These are phyloP conservation scores for Datnioides undecimradiatus DNA, from an alignment of 2,113 vertebrate species.

Conservation along the genomic window DNA sequence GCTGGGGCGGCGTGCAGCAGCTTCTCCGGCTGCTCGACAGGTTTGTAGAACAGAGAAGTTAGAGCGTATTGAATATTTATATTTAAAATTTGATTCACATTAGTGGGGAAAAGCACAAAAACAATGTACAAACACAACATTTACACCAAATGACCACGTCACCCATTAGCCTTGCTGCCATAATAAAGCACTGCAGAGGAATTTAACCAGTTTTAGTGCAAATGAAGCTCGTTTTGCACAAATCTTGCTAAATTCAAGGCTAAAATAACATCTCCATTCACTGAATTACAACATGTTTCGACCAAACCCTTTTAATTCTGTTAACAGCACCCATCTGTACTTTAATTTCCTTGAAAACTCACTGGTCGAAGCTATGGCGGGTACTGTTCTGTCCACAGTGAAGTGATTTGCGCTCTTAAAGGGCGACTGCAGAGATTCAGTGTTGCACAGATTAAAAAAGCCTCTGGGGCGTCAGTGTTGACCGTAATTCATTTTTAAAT, in stretches of 20 bases:
- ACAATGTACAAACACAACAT: too few species aligned
- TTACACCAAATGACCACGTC: too few species aligned
- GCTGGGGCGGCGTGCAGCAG: slow-evolving; percentile 93
- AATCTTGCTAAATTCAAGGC: not conserved
- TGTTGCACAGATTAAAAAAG: not conserved
- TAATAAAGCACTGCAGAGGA: too few species aligned
- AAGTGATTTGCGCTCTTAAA: not conserved
- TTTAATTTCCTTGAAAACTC: not conserved
- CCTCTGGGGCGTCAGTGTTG: not conserved
- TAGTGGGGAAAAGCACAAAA: too few species aligned
- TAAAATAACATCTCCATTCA: not conserved
- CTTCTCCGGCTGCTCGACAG: slow-evolving; percentile 89
- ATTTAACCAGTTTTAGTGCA: too few species aligned
- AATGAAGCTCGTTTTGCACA: too few species aligned
- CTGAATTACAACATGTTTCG: not conserved
- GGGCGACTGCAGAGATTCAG: not conserved
- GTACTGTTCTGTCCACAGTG: not conserved
- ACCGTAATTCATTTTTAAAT: not conserved
- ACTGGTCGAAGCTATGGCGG: not conserved
- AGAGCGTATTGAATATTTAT: not conserved
- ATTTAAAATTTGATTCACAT: not conserved
- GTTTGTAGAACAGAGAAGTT: slow-evolving; percentile 63
- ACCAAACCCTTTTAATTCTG: not conserved
- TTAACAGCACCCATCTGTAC: not conserved
- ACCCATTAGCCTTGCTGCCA: too few species aligned